phyloP scores from a whole-genome alignment of 2,888 invertebrate genomes.

The Ornithoptera priamus region DNA sequence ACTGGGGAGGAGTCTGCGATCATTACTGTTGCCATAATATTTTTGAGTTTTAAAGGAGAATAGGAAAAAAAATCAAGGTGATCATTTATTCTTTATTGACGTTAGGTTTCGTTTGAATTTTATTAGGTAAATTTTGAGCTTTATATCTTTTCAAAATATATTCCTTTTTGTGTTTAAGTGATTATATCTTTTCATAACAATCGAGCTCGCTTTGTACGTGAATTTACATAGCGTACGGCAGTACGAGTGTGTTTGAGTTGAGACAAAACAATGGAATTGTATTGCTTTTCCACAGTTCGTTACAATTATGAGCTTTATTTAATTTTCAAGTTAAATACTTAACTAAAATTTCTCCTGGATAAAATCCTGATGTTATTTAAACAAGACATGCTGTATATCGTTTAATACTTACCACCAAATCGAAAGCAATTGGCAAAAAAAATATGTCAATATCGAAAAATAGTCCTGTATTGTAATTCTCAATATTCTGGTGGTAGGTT shows the following conservation, averaged over 20 bases:
- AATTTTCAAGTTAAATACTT: not conserved
- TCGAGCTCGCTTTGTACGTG: not conserved
- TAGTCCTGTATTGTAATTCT: too few species aligned
- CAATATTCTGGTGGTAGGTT: too few species aligned
- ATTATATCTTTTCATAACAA: not conserved
- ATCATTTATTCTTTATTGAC: not conserved
- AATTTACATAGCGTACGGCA: not conserved
- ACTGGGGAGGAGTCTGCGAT: too few species aligned
- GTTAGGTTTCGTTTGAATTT: too few species aligned
- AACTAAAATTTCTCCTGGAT: too few species aligned
- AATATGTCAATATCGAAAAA: too few species aligned
- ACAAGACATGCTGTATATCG: too few species aligned
- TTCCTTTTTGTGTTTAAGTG: not conserved
- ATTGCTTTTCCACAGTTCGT: not conserved
- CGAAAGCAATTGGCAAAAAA: too few species aligned
- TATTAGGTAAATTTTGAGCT: not conserved
- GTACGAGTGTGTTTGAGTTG: not conserved
- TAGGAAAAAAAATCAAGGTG: not conserved
- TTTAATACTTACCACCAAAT: too few species aligned
- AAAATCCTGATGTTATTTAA: too few species aligned
- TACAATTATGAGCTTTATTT: not conserved
- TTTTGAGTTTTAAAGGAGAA: too few species aligned
- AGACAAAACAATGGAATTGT: not conserved
- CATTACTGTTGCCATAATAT: too few species aligned
- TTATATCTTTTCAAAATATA: not conserved